phyloP scores from a whole-genome alignment of 35 echinoderm and acorn worm species.

The Heliocidaris erythrogramma region DNA sequence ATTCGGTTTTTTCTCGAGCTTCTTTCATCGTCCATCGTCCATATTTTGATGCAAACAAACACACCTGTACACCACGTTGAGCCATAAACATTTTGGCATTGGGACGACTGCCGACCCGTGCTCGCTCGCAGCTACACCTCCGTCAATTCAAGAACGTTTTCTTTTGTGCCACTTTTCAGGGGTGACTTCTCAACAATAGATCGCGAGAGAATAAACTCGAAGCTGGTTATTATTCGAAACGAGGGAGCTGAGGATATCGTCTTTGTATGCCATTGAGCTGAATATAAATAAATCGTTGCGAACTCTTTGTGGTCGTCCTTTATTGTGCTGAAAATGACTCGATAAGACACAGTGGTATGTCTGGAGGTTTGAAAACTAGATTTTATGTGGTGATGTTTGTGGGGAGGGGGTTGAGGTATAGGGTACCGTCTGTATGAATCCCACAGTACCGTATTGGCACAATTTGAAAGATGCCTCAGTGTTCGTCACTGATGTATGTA shows the following conservation, averaged over 20 bases:
- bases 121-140: background rate
- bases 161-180: background rate
- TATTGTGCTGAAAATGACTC: background rate
- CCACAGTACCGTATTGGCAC: too few relatives aligned
- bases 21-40: too few relatives aligned
- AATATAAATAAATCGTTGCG: constrained; percentile 18
- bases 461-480: too few relatives aligned
- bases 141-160: background rate
- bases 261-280: background rate
- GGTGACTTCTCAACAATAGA: background rate
- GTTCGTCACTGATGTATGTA: too few relatives aligned
- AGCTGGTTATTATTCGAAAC: constrained; percentile 5
- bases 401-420: background rate
- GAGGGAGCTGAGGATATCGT: background rate
- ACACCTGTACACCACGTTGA: background rate
- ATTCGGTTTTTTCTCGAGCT: background rate
- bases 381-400: background rate
- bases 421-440: too few relatives aligned
- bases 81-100: background rate
- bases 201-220: background rate
- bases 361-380: background rate
- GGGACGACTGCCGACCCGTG: background rate
- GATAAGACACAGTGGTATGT: background rate
- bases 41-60: background rate
- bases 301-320: background rate